Conservation (phyloP, 2,888 invertebrate genomes). For the Nomada fabriciana region DNA sequence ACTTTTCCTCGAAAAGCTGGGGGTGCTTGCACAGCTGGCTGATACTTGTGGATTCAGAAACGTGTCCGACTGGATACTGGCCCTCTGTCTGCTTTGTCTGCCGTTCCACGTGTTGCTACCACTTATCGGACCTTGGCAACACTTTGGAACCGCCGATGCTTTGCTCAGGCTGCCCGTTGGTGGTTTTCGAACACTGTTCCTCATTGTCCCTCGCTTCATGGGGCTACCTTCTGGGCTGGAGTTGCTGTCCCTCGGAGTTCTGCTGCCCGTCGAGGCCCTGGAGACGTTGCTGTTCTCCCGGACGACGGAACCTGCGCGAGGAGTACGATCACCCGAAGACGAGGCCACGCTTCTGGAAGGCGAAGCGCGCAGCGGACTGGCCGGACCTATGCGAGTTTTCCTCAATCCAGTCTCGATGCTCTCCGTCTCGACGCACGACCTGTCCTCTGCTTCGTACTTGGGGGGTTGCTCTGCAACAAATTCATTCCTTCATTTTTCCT, state of each 20-base stretch:
- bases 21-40: constrained; percentile 77
- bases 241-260: constrained; percentile 77
- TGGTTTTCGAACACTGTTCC: constrained; percentile 83
- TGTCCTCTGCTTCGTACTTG: constrained; percentile 73
- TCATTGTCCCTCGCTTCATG: constrained; percentile 87
- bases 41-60: constrained; percentile 84
- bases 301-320: constrained; percentile 76
- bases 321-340: constrained; percentile 75
- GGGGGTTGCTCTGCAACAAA: constrained; percentile 78
- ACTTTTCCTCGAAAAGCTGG: constrained; percentile 81
- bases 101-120: constrained; percentile 92
- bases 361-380: constrained; percentile 75
- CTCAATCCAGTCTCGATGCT: constrained; percentile 89
- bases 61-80: constrained; percentile 87
- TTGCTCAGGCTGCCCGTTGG: constrained; percentile 85
- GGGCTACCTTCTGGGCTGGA: constrained; percentile 85
- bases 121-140: constrained; percentile 76
- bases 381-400: constrained; percentile 86
- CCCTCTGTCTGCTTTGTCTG: constrained; percentile 84
- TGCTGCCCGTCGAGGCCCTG: constrained; percentile 76
- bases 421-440: constrained; percentile 81
- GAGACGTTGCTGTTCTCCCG: constrained; percentile 81
- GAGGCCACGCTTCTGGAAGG: constrained; percentile 76
- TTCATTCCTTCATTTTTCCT: neutral
- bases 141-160: constrained; percentile 82